Evolutionary conservation across 2,113 vertebrate species (phyloP), one percentile per base, ranked within the genome.

Genomic region (Loxodonta africana): DNA sequence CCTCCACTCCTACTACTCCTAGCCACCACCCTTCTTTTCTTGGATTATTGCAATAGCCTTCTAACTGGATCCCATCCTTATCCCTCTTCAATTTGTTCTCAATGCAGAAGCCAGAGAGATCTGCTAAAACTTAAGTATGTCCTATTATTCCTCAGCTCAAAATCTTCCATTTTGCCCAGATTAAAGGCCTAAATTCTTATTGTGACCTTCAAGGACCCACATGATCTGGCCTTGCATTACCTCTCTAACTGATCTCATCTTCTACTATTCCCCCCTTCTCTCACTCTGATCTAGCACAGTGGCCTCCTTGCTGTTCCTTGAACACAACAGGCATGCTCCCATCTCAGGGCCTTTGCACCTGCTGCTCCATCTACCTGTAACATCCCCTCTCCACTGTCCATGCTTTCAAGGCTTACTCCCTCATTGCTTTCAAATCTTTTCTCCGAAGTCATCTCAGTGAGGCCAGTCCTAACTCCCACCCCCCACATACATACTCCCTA

Each of bases 371-470:
- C 30, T 69, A 62, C 63, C 15, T 62, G 11, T n/a, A 82, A 73
- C 63, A 53, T 18, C 14, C 33, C 1, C 28, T 20, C 28, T 67
- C 4, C 28, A 14, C 14, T 6, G 37, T 57, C 26, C 28, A 33
- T 67, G 65, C 86, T 86, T n/a, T 84, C 23, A 71, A 88, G 87
- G 51, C 63, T 33, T 82, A 81, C 21, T 80, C 28, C 46, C 63
- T 94, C 28, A 88, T 12, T 83, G 74, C 85, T 82, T 88, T 88
- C 41, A 88, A 73, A 73, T 73, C 15, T 82, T 74, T 74, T 82
- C 51, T 88, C 30, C 82, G 51, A 88, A 74, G 25, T 83, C 25
- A 82, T 63, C 65, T 77, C 63, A 71, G 62, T 17, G 65, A 94
- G 41, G 41, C 41, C 87, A 73, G 28, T 41, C 51, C 41, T 88